Evolutionary conservation across 2,113 vertebrate species (phyloP).

Genomic region (Pampusana beccarii): DNA sequence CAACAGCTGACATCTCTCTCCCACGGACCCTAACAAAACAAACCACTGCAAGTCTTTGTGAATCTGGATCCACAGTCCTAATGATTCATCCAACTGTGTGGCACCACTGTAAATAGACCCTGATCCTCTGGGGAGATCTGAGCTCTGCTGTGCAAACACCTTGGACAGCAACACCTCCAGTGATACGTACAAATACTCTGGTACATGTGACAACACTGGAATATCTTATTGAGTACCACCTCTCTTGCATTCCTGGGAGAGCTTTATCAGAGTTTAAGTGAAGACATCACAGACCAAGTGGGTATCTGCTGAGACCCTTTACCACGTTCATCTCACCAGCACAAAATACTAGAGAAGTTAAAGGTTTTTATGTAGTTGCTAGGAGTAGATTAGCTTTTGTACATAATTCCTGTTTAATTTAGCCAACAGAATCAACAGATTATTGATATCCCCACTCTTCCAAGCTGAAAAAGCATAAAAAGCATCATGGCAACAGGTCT

Average conservation of each 20-base stretch:
- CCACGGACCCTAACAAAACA: neutral
- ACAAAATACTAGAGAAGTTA: neutral
- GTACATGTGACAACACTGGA: neutral
- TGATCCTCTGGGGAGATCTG: neutral
- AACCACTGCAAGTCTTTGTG: neutral
- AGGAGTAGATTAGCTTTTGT: neutral
- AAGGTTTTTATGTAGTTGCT: neutral
- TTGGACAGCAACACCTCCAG: neutral
- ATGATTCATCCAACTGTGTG: neutral
- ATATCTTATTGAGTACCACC: neutral
- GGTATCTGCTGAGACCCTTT: neutral
- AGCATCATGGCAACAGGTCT: neutral
- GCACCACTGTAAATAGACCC: neutral
- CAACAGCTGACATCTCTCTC: neutral
- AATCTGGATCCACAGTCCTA: neutral
- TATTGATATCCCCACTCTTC: neutral
- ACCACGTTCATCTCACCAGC: neutral
- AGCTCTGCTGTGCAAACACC: neutral
- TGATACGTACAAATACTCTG: neutral
- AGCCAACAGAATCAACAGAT: neutral
- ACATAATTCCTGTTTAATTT: neutral
- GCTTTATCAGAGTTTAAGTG: neutral
- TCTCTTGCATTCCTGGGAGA: neutral
- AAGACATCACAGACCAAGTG: neutral
- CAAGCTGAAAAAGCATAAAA: neutral